Evolutionary conservation across 2,888 invertebrate genomes (phyloP).

Genomic region (Nomada fucata): DNA sequence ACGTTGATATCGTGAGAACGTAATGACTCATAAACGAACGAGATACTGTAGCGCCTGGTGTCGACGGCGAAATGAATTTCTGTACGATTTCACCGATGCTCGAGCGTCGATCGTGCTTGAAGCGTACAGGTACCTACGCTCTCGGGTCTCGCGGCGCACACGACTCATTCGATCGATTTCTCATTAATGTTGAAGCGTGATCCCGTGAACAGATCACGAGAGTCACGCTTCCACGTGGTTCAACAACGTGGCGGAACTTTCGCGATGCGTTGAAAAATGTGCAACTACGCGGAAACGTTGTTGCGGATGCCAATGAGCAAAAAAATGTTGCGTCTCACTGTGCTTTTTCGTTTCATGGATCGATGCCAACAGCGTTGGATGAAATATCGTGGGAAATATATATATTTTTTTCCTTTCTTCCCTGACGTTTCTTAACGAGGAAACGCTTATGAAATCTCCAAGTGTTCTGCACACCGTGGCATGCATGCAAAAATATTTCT

Average conservation of each 20-base stretch:
- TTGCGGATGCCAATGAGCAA: not conserved
- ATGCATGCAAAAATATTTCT: constrained; percentile 67
- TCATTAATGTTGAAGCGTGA: constrained; percentile 45
- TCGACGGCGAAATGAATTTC: constrained; percentile 33
- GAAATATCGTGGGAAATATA: constrained; percentile 34
- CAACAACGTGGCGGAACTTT: constrained; percentile 18
- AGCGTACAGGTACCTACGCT: constrained; percentile 21
- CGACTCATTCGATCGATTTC: constrained; percentile 46
- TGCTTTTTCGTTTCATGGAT: constrained; percentile 14
- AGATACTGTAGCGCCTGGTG: constrained; percentile 1
- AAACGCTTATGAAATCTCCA: constrained; percentile 65
- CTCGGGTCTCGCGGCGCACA: not conserved
- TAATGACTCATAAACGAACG: constrained; percentile 22
- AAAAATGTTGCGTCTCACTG: not conserved
- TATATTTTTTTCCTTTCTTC: not conserved
- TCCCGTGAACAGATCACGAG: constrained; percentile 23
- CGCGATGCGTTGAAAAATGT: constrained; percentile 25
- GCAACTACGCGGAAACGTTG: not conserved
- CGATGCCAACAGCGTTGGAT: constrained; percentile 8
- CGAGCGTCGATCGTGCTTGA: constrained; percentile 20
- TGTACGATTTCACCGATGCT: constrained; percentile 46
- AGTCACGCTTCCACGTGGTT: constrained; percentile 26
- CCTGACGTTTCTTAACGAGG: constrained; percentile 40
- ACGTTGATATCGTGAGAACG: constrained; percentile 20
- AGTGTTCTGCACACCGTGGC: constrained; percentile 56